phyloP scores from a whole-genome alignment of 2,888 invertebrate species.

The Monoplex corrugatus region DNA sequence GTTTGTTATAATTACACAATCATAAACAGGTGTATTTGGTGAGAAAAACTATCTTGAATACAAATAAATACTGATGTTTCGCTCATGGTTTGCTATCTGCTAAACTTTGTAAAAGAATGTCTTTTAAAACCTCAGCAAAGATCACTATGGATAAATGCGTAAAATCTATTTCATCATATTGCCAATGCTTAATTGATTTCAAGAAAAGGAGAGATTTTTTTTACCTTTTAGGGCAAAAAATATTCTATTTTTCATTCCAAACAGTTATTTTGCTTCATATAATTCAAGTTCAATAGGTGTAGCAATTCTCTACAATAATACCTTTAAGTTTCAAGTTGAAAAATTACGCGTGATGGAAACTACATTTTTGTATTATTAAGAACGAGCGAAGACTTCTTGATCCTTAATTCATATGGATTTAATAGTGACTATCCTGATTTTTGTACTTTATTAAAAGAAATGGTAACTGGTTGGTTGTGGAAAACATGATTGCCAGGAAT shows the following conservation, averaged over 20 bases:
- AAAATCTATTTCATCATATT: no score
- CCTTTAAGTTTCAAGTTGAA: background rate
- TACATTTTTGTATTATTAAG: background rate
- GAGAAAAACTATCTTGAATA: no score
- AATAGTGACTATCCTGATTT: background rate
- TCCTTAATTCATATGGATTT: background rate
- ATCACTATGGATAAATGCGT: no score
- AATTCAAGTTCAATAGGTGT: background rate
- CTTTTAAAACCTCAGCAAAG: no score
- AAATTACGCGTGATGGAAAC: background rate
- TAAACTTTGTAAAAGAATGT: no score
- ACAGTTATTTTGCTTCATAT: background rate
- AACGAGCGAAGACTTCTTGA: background rate
- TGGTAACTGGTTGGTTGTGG: background rate
- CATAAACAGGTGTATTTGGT: no score
- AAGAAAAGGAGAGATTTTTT: background rate
- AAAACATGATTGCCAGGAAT: background rate
- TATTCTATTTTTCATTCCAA: background rate
- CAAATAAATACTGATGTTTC: no score
- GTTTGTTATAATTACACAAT: no score
- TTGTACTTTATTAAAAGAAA: background rate
- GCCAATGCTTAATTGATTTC: no score
- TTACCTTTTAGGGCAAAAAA: background rate
- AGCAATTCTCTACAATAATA: background rate
- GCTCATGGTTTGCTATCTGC: no score